Base-by-base conservation (phyloP, 92 coral and sea anemone genomes). In the Porites evermanni region DNA sequence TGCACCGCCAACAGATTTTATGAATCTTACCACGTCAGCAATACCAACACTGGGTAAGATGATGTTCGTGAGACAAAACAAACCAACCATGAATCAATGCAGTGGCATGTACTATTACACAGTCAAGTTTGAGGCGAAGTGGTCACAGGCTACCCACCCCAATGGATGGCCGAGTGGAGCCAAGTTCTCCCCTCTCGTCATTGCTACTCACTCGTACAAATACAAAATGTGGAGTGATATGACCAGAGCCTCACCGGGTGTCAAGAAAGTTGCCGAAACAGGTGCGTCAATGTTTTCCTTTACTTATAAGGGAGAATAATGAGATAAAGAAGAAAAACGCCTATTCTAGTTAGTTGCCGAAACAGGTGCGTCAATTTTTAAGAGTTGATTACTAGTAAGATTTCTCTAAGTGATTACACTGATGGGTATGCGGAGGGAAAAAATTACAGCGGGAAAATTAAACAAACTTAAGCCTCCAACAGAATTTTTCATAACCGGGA, bases 141-240 rank as follows among this genome's bases (percentile, higher is more conserved):
- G 95, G 95, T 86, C 65, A 77, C 17, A 21, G 12, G 52, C 24
- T 1, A 79, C 79, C 17, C 95, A 92, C 12, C 91, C 93, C 0
- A 77, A 53, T 38, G 83, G 80, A 23, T 86, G 64, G 60, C 86
- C 88, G 3, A 2, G 59, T 0, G 64, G 65, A 2, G 89, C 93
- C 26, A 90, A 75, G 51, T 92, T 92, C 73, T 92, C 95, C 4
- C 84, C 72, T 11, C 84, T 89, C 60, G 80, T 92, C 26, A 93
- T 88, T 63, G 91, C 93, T 16, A 85, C 93, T 1, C 95, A 92
- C 82, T 78, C 79, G 70, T 74, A 54, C 63, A 70, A 54, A 11
- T 92, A 92, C 91, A 84, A 74, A n/a, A 75, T 92, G 82, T 92
- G 95, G 95, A 82, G 89, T 11, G 82, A 85, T 0, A 90, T 85